Evolutionary conservation across 2,113 vertebrate genomes (phyloP).

Genomic region (Anser brachyrhynchus): DNA sequence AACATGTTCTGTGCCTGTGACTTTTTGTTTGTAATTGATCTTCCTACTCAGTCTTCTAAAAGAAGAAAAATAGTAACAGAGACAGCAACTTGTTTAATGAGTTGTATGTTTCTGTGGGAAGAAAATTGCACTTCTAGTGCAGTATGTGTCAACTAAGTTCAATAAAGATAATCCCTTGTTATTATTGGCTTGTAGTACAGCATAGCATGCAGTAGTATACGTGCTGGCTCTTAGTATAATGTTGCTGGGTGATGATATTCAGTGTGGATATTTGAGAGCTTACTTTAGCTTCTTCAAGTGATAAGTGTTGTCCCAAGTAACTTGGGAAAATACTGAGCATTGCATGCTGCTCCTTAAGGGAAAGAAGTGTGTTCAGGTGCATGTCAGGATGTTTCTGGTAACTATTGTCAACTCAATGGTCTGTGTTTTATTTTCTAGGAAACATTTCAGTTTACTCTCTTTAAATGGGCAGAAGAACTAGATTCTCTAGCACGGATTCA

Average conservation of each 20-base stretch:
- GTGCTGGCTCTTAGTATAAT: rapidly evolving
- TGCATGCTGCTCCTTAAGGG: neutral
- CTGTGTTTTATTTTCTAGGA: conserved; percentile 77
- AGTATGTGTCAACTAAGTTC: neutral
- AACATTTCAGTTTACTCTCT: conserved; percentile 93
- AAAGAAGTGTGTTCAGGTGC: neutral
- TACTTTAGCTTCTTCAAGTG: neutral
- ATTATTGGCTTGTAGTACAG: neutral
- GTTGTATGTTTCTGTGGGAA: neutral
- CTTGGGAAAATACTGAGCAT: neutral
- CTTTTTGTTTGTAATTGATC: neutral
- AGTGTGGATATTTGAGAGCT: neutral
- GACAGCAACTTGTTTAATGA: neutral
- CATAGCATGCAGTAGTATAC: neutral
- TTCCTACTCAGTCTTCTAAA: neutral
- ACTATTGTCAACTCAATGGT: neutral
- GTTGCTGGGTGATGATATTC: neutral
- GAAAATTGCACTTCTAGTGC: neutral
- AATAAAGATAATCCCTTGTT: neutral
- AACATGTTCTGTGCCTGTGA: neutral
- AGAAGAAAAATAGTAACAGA: neutral
- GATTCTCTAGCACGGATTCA: conserved; percentile 88
- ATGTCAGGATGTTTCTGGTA: neutral
- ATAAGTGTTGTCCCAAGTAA: neutral
- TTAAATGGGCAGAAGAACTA: conserved; percentile 94